Conservation (phyloP, 2,888 invertebrate species). For the Dasypolia templi region DNA sequence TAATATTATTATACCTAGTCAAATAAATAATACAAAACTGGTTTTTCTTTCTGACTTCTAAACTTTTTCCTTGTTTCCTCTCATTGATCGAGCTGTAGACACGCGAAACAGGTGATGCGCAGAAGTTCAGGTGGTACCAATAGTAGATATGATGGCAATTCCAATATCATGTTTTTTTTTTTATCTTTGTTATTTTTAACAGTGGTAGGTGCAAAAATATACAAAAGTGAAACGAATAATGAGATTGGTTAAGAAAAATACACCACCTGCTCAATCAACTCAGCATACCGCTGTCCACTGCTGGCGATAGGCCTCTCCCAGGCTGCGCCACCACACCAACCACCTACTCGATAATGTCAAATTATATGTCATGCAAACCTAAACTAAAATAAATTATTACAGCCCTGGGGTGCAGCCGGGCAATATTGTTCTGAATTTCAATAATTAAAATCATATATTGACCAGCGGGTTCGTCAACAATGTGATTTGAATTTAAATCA, state of each 20-base stretch:
- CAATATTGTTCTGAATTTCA: too few species aligned
- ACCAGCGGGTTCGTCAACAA: too few species aligned
- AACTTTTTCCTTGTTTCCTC: constrained; percentile 44
- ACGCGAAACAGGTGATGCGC: neutral
- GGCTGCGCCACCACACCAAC: neutral
- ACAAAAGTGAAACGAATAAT: neutral
- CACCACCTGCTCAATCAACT: neutral
- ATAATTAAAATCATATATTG: too few species aligned
- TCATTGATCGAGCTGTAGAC: neutral
- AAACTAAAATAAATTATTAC: neutral
- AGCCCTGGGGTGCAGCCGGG: neutral
- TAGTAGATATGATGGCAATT: neutral
- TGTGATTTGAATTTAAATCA: too few species aligned
- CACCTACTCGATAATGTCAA: neutral
- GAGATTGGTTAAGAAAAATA: neutral
- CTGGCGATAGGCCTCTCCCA: neutral
- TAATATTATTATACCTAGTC: too few species aligned
- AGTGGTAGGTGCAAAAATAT: neutral
- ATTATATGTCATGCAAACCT: neutral
- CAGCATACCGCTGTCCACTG: neutral
- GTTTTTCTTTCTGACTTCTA: constrained; percentile 12
- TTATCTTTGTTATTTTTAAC: too few species aligned
- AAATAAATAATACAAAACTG: too few species aligned
- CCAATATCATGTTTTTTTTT: too few species aligned
- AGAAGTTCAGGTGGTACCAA: constrained; percentile 23